phyloP scores from a whole-genome alignment of 2,113 vertebrate genomes.

The Piaya cayana region DNA sequence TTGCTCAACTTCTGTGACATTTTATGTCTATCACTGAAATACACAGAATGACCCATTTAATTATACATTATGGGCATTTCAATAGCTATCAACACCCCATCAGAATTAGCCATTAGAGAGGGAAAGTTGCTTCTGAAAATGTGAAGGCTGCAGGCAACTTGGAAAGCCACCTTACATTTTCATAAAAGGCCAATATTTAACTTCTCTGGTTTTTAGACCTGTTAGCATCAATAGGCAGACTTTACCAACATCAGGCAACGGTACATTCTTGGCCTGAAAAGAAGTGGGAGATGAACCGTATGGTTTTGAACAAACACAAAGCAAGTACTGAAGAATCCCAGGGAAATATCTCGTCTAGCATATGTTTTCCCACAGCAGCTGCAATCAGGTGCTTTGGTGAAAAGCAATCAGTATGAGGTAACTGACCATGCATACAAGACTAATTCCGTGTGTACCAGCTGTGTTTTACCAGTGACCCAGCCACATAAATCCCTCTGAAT shows the following conservation, averaged over 20 bases:
- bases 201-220: constrained; percentile 7
- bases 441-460: not conserved
- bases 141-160: constrained; percentile 24
- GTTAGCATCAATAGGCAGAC: not conserved
- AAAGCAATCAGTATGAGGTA: not conserved
- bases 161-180: not conserved
- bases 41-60: constrained; percentile 51
- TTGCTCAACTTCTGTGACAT: not conserved
- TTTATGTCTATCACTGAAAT: constrained; percentile 51
- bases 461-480: not conserved
- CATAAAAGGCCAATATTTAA: constrained; percentile 1
- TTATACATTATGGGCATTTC: constrained; percentile 41
- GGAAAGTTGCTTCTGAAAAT: constrained; percentile 33
- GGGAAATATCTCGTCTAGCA: not conserved
- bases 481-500: not conserved
- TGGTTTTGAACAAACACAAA: constrained; percentile 7
- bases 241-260: not conserved
- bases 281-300: not conserved
- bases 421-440: accelerated
- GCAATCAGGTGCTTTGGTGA: not conserved
- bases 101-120: constrained; percentile 45
- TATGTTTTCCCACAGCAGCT: not conserved
- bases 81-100: constrained; percentile 24
- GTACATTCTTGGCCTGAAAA: constrained; percentile 11
- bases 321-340: not conserved